These are phyloP conservation scores for Porphyrio hochstetteri DNA, from an alignment of 2,113 vertebrate genomes.

Conservation along the genomic window DNA sequence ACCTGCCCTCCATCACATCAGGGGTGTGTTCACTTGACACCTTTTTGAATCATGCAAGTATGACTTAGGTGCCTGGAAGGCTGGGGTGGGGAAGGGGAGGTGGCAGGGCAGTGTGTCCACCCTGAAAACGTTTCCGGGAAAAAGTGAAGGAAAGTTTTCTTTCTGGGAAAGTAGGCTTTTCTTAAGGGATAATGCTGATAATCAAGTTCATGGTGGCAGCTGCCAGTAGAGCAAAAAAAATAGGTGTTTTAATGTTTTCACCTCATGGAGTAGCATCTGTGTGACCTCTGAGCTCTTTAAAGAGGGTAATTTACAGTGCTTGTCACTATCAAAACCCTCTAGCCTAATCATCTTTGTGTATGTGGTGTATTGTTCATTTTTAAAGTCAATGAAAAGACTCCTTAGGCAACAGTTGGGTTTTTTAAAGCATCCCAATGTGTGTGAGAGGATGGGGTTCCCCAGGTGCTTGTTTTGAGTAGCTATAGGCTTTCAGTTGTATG, in stretches of 20 bases:
- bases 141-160: background rate
- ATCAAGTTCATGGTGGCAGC: background rate
- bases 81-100: background rate
- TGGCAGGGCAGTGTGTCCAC: background rate
- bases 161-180: background rate
- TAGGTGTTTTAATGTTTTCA: background rate
- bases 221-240: background rate
- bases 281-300: background rate
- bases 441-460: background rate
- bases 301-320: background rate
- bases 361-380: background rate
- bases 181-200: background rate
- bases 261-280: background rate
- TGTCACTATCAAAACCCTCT: background rate
- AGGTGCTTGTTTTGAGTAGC: background rate
- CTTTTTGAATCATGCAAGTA: background rate
- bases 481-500: background rate
- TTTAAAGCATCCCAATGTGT: background rate
- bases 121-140: background rate
- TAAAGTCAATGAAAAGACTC: slow-evolving; percentile 35
- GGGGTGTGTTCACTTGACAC: background rate
- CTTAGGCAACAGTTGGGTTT: background rate
- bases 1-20: background rate
- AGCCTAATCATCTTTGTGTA: background rate
- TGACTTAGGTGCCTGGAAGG: background rate